Evolutionary conservation across 1,140 invertebrate species (phyloP).

Genomic region (Colletes gigas): DNA sequence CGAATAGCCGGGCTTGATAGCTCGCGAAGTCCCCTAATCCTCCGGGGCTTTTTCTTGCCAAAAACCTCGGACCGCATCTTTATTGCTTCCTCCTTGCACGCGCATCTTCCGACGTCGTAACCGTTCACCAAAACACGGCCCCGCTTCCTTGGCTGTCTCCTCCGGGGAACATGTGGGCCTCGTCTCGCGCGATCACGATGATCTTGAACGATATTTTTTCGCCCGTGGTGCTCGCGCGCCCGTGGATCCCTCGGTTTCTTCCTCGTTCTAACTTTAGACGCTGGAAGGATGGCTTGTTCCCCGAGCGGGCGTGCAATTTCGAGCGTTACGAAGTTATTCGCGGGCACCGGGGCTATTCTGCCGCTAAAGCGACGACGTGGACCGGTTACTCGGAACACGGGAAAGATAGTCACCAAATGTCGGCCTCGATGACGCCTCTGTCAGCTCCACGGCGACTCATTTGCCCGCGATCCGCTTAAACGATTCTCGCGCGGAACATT

Average conservation of each 20-base stretch:
- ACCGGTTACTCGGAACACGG: constrained; percentile 39
- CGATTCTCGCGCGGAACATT: background rate
- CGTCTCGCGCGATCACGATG: constrained; percentile 18
- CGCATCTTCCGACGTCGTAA: constrained; percentile 32
- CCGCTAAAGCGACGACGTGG: constrained; percentile 56
- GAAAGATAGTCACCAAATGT: constrained; percentile 28
- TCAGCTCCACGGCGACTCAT: background rate
- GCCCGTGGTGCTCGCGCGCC: constrained; percentile 15
- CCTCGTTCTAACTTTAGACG: constrained; percentile 77
- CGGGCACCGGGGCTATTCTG: constrained; percentile 42
- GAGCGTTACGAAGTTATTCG: constrained; percentile 59
- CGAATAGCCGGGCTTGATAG: background rate
- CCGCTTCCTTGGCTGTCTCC: background rate
- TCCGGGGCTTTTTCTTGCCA: constrained; percentile 15
- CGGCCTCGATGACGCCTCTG: constrained; percentile 32
- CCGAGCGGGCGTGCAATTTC: constrained; percentile 63
- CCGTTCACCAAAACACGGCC: constrained; percentile 35
- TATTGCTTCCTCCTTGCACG: constrained; percentile 38
- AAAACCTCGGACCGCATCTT: constrained; percentile 21
- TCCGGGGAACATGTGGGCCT: constrained; percentile 29
- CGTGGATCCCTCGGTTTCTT: constrained; percentile 60
- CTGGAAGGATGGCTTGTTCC: constrained; percentile 65
- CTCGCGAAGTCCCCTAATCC: constrained; percentile 7
- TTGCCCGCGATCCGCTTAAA: too few species aligned
- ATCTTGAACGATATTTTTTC: constrained; percentile 56